Evolutionary conservation across 2,888 invertebrate species (phyloP).

Genomic region (Amphiduros pacificus): DNA sequence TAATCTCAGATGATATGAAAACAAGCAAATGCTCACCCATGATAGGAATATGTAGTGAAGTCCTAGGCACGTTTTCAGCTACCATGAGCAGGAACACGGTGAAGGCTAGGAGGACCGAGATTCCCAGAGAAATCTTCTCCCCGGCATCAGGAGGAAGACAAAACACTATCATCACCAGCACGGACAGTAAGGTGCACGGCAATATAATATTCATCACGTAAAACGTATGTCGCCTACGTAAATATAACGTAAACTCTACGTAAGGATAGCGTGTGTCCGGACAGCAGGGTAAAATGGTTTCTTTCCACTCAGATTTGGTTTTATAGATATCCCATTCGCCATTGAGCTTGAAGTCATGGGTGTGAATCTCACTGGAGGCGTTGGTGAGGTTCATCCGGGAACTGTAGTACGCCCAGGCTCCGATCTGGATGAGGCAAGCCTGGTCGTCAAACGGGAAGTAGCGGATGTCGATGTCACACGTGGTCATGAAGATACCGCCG

Average conservation of each 20-base stretch:
- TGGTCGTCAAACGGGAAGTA: conserved; percentile 37
- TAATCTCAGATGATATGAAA: too few relatives aligned
- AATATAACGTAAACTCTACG: conserved; percentile 30
- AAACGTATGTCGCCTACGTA: conserved; percentile 29
- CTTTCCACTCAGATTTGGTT: conserved; percentile 29
- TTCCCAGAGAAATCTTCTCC: conserved; percentile 42
- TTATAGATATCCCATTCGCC: conserved; percentile 32
- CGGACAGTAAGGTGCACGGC: conserved; percentile 42
- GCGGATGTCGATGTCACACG: conserved; percentile 35
- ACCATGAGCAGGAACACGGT: conserved; percentile 45
- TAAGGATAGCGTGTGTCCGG: conserved; percentile 31
- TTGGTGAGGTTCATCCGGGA: conserved; percentile 34
- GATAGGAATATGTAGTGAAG: conserved; percentile 38
- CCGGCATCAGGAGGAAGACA: conserved; percentile 48
- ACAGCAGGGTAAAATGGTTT: conserved; percentile 31
- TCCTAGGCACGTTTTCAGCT: conserved; percentile 44
- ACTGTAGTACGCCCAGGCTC: conserved; percentile 35
- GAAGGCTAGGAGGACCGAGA: conserved; percentile 41
- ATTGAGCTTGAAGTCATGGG: conserved; percentile 31
- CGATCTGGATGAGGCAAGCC: conserved; percentile 27
- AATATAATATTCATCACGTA: conserved; percentile 41
- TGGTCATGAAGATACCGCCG: conserved; percentile 33
- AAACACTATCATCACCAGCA: conserved; percentile 43
- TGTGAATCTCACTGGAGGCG: conserved; percentile 10
- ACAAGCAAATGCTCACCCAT: conserved; percentile 39